Base-by-base conservation (phyloP, 1,140 invertebrate genomes). In the Pinna nobilis region DNA sequence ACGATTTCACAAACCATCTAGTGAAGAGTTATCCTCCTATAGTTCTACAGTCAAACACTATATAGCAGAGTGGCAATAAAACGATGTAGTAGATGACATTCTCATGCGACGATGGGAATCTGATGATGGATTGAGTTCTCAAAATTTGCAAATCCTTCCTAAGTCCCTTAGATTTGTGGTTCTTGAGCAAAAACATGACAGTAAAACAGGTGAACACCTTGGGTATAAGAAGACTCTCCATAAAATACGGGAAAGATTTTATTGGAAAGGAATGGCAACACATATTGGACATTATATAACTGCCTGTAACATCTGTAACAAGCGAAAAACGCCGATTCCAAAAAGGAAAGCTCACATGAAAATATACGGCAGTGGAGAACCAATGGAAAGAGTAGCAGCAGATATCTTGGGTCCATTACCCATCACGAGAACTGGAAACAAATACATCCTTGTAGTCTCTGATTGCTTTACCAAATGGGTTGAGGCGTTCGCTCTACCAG, bases 351-450 rank as follows among this genome's bases (percentile, higher is more conserved):
- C 64, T 25, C 63, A 37, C 9, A 20, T 79, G 15, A 50, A 51
- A 5, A 51, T 69, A n/a, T 68, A 61, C 32, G 25, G 50, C 3
- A 44, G 68, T 7, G 72, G 72, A 20, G 44, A 59, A 23, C 73
- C 73, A 20, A 68, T 67, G 68, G 74, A 74, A 53, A 61, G 63
- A 32, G 53, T 75, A 13, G 33, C 69, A 5, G 51, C 79, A 0
- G 76, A 80, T 57, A 74, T 82, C 6, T 39, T 79, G 4, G 82
- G 82, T 18, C 82, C 78, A n/a, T 41, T 81, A 0, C 79, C 79
- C 1, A 47, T 20, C 7, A 74, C 71, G 18, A 18, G 18, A n/a
- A 15, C 15, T 3, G 74, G 76, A 1, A 87, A 83, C 53, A 53
- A 53, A 28, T 78, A 82, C 33, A 64, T 63, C 6, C 23, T 69